Conservation (phyloP, 2,888 invertebrate species). For the Hirtodrosophila alboralis region DNA sequence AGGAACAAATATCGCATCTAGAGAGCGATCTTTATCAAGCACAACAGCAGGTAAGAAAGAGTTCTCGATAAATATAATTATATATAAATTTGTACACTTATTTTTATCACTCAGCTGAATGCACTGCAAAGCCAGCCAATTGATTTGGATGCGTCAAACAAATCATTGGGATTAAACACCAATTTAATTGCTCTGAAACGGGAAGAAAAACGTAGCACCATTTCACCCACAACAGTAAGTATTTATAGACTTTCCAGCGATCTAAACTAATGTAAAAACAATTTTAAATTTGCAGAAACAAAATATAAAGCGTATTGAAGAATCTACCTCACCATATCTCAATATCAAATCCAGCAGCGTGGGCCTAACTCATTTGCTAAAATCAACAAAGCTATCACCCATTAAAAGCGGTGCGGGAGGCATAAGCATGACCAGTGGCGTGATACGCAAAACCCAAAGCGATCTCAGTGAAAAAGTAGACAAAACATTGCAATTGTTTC, state of each 20-base stretch:
- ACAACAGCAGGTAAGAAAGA: slow-evolving; percentile 75
- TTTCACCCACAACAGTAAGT: slow-evolving; percentile 77
- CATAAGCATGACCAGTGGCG: slow-evolving; percentile 45
- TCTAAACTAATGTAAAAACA: slow-evolving; percentile 62
- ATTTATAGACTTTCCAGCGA: background rate
- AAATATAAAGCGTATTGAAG: slow-evolving; percentile 85
- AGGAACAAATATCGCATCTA: slow-evolving; percentile 77
- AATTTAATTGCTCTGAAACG: slow-evolving; percentile 53
- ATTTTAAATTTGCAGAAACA: slow-evolving; percentile 68
- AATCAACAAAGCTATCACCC: slow-evolving; percentile 14
- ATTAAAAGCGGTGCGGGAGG: no score
- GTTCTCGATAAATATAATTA: background rate
- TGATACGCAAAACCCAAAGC: slow-evolving; percentile 68
- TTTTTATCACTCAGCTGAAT: slow-evolving; percentile 33
- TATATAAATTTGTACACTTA: background rate
- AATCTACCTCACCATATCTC: slow-evolving; percentile 86
- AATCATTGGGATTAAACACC: slow-evolving; percentile 41
- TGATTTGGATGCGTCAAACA: slow-evolving; percentile 26
- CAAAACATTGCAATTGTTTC: background rate
- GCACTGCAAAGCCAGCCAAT: slow-evolving; percentile 20
- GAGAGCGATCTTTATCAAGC: slow-evolving; percentile 83
- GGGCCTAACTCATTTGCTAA: slow-evolving; percentile 84
- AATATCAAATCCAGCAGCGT: slow-evolving; percentile 86
- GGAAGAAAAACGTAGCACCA: slow-evolving; percentile 70
- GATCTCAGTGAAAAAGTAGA: slow-evolving; percentile 78